Base-by-base conservation (phyloP, 2,888 invertebrate species). In the Diaperis boleti region DNA sequence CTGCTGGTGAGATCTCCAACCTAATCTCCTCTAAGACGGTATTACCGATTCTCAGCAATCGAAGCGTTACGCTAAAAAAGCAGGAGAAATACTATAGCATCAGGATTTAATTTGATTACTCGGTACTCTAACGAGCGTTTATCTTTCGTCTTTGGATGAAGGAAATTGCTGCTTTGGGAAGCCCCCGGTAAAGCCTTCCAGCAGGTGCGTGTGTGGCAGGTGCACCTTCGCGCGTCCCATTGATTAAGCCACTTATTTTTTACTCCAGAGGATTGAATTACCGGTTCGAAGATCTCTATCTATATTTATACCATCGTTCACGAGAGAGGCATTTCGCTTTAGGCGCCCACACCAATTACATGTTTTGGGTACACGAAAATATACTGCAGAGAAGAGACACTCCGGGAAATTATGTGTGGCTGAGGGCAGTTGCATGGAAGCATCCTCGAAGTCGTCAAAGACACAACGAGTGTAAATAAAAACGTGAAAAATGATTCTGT, bases 201-300 rank as follows among this genome's bases (percentile, higher is more conserved):
- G 63, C 63, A 63, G 63, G 63, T 63, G 63, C 44, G 37, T 52
- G 59, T 59, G 63, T 52, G 63, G 63, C 69, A 70, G 69, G 69
- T 70, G 69, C 64, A 63, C 60, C 65, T 63, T 56, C 45, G 62
- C 54, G 37, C 50, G 63, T 57, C 50, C 59, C 57, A 52, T 55
- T 68, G 69, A 69, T 69, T 69, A 69, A 68, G 65, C 67, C 66
- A 68, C 64, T 68, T 67, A 62, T 63, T 66, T 45, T 42, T 44
- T 49, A 39, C 59, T 49, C 26, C 10, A 13, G 29, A 33, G 56
- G 22, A 56, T 56, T 56, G 56, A 56, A 56, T 56, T 56, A 45
- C 56, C 22, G 11, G 26, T 31, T 56, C 44, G 20, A 26, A 56
- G 56, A 56, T 56, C 35, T 56, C 45, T 56, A 56, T 56, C 56